phyloP scores from a whole-genome alignment of 2,113 vertebrate species.

The Haemorhous mexicanus region DNA sequence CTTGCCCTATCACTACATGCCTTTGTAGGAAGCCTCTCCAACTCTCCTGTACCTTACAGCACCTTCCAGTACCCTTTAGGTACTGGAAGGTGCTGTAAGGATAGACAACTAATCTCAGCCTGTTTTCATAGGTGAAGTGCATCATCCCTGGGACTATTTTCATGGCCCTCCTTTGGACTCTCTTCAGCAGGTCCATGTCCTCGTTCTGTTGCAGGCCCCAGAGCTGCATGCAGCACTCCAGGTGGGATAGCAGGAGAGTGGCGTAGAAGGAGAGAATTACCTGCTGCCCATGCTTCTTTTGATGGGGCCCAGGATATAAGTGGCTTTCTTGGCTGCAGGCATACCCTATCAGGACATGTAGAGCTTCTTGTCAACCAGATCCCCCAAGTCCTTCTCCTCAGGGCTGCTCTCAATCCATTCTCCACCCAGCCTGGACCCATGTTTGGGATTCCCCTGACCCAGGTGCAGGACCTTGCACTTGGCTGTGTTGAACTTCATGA shows the following conservation, averaged over 20 bases:
- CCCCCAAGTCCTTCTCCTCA: background rate
- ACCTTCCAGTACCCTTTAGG: background rate
- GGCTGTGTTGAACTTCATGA: background rate
- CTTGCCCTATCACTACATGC: background rate
- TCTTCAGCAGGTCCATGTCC: background rate
- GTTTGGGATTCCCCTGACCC: rapidly evolving
- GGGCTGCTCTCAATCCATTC: background rate
- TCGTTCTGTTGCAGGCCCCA: background rate
- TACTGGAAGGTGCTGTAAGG: background rate
- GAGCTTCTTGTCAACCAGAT: background rate
- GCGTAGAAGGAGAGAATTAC: background rate
- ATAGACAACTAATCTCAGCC: background rate
- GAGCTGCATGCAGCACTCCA: background rate
- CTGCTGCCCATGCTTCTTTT: background rate
- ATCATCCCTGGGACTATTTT: background rate
- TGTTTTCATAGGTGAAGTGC: background rate
- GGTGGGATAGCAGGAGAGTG: background rate
- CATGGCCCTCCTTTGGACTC: background rate
- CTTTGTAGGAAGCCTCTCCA: background rate
- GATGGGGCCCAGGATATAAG: background rate
- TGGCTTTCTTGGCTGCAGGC: background rate
- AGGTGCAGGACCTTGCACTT: background rate
- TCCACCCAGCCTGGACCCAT: background rate
- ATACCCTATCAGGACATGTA: background rate
- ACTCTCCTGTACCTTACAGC: no score